Evolutionary conservation across 2,113 vertebrate genomes (phyloP).

Genomic region (Anthoscopus minutus): DNA sequence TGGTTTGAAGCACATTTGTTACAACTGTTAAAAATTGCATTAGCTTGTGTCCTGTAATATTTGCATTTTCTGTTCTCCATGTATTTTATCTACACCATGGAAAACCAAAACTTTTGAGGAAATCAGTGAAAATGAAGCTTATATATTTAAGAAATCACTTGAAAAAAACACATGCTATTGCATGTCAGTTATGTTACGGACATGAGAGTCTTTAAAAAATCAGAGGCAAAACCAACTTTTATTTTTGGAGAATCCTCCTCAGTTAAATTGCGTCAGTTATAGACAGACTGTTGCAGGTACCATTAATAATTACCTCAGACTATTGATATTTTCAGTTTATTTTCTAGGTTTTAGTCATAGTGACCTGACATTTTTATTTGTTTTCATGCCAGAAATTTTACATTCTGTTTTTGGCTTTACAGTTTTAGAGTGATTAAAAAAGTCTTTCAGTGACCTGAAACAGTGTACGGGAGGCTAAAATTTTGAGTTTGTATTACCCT

Average conservation of each 20-base stretch:
- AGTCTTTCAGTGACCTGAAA: not conserved
- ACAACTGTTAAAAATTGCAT: not conserved
- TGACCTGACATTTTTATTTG: not conserved
- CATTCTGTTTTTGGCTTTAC: fast-evolving
- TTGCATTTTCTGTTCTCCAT: not conserved
- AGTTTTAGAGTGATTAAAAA: not conserved
- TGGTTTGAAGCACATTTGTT: not conserved
- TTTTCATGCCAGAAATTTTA: not conserved
- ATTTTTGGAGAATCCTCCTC: not conserved
- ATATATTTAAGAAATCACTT: not conserved
- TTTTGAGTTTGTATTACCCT: not conserved
- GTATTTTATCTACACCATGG: not conserved
- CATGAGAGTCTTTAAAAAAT: not conserved
- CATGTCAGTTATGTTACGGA: not conserved
- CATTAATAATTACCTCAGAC: not conserved
- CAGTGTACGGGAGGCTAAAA: not conserved
- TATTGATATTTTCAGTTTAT: not conserved
- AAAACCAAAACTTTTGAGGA: not conserved
- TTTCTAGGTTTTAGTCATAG: not conserved
- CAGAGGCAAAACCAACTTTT: not conserved
- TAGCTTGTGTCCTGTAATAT: not conserved
- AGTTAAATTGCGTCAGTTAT: not conserved
- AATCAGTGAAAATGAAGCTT: not conserved
- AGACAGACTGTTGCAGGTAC: not conserved
- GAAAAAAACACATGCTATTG: not conserved